These are phyloP conservation scores for Misgurnus mizolepis DNA, from an alignment of 2,113 vertebrate genomes.

Conservation along the genomic window DNA sequence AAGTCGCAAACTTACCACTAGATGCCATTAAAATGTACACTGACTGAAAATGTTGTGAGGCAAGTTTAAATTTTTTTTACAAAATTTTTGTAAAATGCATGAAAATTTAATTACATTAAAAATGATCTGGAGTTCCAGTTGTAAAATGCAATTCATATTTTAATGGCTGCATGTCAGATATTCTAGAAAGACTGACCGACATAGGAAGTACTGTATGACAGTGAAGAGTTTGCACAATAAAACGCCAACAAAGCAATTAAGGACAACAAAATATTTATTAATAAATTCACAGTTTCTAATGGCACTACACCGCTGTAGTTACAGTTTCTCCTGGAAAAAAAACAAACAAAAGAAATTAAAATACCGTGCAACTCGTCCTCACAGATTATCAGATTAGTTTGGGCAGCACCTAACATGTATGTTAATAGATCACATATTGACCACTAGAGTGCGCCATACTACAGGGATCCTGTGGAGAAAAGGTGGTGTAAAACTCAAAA, in stretches of 20 bases:
- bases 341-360: slow-evolving; percentile 34
- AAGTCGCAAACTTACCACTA: too few relatives aligned
- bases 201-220: background rate
- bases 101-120: too few relatives aligned
- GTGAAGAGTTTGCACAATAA: slow-evolving; percentile 33
- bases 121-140: too few relatives aligned
- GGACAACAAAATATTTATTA: slow-evolving; percentile 93
- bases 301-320: slow-evolving; percentile 95
- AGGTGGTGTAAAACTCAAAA: slow-evolving; percentile 71
- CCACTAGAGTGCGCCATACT: slow-evolving; percentile 35
- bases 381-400: slow-evolving; percentile 57
- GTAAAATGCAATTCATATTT: too few relatives aligned
- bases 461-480: slow-evolving; percentile 72
- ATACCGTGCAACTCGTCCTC: slow-evolving; percentile 71
- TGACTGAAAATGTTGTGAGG: too few relatives aligned
- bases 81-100: too few relatives aligned
- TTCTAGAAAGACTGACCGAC: too few relatives aligned
- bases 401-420: slow-evolving; percentile 23
- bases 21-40: too few relatives aligned
- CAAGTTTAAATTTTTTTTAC: too few relatives aligned
- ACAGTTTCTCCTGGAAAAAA: slow-evolving; percentile 80
- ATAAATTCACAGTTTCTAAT: slow-evolving; percentile 99
- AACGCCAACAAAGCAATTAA: slow-evolving; percentile 67
- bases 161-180: too few relatives aligned
- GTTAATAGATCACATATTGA: background rate